Percentiles rank a stretch among this genome's conserved stretches.
Evolutionary conservation across 2,888 invertebrate genomes (phyloP).

Genomic region (Calameuta filiformis): DNA sequence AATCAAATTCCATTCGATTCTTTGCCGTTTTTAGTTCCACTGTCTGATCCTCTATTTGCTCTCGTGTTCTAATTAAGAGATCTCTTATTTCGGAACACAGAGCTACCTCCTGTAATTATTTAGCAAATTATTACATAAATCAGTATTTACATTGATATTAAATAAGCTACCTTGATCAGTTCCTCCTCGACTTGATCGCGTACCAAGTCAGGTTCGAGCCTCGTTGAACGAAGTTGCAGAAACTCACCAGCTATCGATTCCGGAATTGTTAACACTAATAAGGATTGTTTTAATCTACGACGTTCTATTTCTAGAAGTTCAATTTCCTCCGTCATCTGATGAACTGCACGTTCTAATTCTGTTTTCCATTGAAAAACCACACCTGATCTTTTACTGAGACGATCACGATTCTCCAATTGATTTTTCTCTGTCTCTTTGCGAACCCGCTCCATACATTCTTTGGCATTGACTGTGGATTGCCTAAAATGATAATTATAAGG

Average conservation of each 20-base stretch:
- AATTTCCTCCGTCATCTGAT: slow-evolving; percentile 78
- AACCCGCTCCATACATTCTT: slow-evolving; percentile 74
- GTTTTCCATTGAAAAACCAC: slow-evolving; percentile 81
- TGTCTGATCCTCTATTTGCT: slow-evolving; percentile 78
- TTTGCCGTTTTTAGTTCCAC: slow-evolving; percentile 83
- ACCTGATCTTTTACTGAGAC: slow-evolving; percentile 74
- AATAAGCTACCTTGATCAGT: slow-evolving; percentile 70
- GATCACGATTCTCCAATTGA: slow-evolving; percentile 76
- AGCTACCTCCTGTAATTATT: slow-evolving; percentile 70
- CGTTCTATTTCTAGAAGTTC: slow-evolving; percentile 76
- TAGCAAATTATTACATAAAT: slow-evolving; percentile 5
- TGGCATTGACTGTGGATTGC: slow-evolving; percentile 68
- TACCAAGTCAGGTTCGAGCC: slow-evolving; percentile 79
- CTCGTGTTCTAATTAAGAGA: slow-evolving; percentile 72
- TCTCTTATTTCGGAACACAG: slow-evolving; percentile 77
- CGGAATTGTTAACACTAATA: slow-evolving; percentile 75
- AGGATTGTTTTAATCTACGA: slow-evolving; percentile 75
- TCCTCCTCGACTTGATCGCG: slow-evolving; percentile 83
- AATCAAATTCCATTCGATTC: slow-evolving; percentile 86
- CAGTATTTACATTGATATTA: neutral
- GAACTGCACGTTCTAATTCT: slow-evolving; percentile 77
- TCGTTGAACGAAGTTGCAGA: slow-evolving; percentile 75
- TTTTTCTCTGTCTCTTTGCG: slow-evolving; percentile 76
- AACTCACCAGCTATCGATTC: slow-evolving; percentile 83
- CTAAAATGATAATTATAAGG: slow-evolving; percentile 24